phyloP scores from a whole-genome alignment of 2,797 vertebrate genomes.

The Botia almorhae region DNA sequence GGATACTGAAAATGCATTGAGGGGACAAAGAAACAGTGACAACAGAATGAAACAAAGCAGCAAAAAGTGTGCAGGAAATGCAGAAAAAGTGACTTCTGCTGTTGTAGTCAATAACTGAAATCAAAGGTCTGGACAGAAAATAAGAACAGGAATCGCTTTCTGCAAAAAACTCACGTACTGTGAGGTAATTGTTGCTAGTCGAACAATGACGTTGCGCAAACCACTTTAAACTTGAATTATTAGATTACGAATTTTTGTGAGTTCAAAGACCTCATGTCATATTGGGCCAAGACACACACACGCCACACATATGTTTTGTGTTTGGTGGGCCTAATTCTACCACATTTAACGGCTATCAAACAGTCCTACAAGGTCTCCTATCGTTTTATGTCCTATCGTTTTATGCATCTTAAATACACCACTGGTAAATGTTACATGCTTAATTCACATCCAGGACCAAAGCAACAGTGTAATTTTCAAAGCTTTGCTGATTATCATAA shows the following conservation, averaged over 20 bases:
- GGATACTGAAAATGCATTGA: conserved; percentile 41
- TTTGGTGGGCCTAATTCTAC: background rate
- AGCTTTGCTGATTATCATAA: background rate
- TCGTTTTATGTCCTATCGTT: background rate
- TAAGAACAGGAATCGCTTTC: conserved; percentile 4
- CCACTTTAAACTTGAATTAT: background rate
- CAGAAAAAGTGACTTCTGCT: background rate
- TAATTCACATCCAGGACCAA: background rate
- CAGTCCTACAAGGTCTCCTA: background rate
- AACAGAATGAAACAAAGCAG: conserved; percentile 55
- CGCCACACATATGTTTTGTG: background rate
- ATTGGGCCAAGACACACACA: conserved; percentile 1
- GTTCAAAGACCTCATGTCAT: background rate
- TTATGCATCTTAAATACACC: background rate
- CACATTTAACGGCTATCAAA: background rate
- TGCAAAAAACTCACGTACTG: conserved; percentile 50
- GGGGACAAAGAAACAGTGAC: conserved; percentile 27
- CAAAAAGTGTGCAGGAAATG: conserved; percentile 57
- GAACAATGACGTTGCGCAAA: background rate
- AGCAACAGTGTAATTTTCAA: background rate
- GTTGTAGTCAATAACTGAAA: conserved; percentile 68
- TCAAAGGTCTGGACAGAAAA: conserved; percentile 73
- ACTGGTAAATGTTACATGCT: background rate
- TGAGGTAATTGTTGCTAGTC: background rate
- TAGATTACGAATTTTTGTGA: background rate